A percentile compares a stretch with the other conserved stretches of the same genome.
phyloP scores from a whole-genome alignment of 2,888 invertebrate genomes.

The Scaptomyza cyrtandrae region DNA sequence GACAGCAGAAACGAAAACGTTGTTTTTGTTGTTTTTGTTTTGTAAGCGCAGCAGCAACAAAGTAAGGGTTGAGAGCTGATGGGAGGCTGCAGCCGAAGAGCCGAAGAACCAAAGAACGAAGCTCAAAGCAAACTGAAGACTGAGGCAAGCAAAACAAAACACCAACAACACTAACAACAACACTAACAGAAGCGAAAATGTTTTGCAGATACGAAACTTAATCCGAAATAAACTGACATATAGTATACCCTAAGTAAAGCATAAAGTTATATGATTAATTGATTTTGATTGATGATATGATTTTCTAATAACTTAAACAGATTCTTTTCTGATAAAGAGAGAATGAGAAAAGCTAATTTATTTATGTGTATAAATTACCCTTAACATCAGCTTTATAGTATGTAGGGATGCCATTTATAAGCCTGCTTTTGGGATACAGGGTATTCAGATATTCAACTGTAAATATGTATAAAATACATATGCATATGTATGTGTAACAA shows the following conservation, averaged over 20 bases:
- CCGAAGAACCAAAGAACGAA: constrained; percentile 34
- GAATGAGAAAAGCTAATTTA: too few relatives aligned
- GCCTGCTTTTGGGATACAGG: neutral
- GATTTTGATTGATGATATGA: too few relatives aligned
- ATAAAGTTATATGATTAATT: too few relatives aligned
- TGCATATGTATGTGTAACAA: neutral
- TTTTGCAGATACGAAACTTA: constrained; percentile 9
- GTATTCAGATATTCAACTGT: constrained; percentile 1
- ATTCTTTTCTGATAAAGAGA: too few relatives aligned
- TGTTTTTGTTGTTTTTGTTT: neutral
- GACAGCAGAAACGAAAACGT: neutral
- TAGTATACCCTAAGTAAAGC: constrained; percentile 6
- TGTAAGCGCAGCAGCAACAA: constrained; percentile 54
- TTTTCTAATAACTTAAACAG: too few relatives aligned
- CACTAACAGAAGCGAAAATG: neutral
- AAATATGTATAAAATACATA: neutral
- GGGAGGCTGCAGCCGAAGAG: neutral
- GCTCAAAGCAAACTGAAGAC: constrained; percentile 45
- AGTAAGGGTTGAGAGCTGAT: constrained; percentile 53
- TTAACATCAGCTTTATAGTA: too few relatives aligned
- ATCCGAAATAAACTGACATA: constrained; percentile 8
- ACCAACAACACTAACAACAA: constrained; percentile 15
- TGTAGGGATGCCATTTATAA: too few relatives aligned
- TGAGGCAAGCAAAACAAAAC: too few relatives aligned
- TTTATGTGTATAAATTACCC: too few relatives aligned